A percentile compares a stretch with the other conserved stretches of the same genome.
These are phyloP conservation scores for Halcyon senegalensis DNA, from an alignment of 2,113 vertebrate genomes.

Conservation along the genomic window DNA sequence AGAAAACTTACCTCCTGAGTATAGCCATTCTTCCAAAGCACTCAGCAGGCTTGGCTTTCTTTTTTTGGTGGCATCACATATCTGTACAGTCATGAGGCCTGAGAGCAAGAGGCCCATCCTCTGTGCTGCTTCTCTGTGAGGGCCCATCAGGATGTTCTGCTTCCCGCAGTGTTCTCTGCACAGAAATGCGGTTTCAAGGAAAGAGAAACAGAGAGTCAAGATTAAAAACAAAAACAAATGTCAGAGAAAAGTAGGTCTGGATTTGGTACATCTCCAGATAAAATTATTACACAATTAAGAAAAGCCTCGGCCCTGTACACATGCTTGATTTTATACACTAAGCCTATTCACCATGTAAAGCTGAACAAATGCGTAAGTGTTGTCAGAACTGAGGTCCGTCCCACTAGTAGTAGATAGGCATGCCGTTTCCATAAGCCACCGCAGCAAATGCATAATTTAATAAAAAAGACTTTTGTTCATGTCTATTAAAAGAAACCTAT, in stretches of 20 bases:
- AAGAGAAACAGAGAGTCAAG: background rate
- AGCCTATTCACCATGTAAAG: background rate
- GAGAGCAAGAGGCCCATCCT: background rate
- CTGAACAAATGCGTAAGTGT: conserved; percentile 43
- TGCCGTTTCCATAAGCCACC: conserved; percentile 39
- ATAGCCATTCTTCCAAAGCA: background rate
- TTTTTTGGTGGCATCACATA: background rate
- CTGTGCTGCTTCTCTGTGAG: background rate
- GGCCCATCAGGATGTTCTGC: background rate
- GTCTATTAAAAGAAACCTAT: conserved; percentile 56
- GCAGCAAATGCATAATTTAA: conserved; percentile 53
- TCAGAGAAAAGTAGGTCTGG: background rate
- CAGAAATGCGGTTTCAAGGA: background rate
- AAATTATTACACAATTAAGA: conserved; percentile 10
- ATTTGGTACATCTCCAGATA: conserved; percentile 32
- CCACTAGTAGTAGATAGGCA: conserved; percentile 32
- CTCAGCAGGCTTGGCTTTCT: background rate
- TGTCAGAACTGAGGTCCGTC: conserved; percentile 13
- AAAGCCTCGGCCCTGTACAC: background rate
- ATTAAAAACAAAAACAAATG: background rate
- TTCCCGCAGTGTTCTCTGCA: background rate
- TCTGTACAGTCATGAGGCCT: background rate
- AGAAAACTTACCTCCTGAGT: background rate
- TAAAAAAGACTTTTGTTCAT: conserved; percentile 59
- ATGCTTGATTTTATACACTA: conserved; percentile 33